Evolutionary conservation across 1,140 invertebrate species (phyloP).

Genomic region (Drosophila asahinai): DNA sequence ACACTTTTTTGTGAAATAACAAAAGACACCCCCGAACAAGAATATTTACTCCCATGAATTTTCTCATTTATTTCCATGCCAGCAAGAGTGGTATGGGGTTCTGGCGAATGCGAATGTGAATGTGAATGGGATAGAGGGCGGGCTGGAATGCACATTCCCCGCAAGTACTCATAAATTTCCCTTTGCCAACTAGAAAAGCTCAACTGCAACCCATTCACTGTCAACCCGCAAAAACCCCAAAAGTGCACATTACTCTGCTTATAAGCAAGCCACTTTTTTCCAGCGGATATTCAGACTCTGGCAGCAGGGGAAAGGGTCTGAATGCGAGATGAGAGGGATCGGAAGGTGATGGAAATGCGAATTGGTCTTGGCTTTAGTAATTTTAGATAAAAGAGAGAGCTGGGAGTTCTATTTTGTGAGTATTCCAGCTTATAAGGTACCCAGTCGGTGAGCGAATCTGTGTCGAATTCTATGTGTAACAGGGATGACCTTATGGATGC

Average conservation of each 20-base stretch:
- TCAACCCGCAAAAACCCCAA: slow-evolving; percentile 32
- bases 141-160: slow-evolving; percentile 23
- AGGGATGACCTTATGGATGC: too few relatives aligned
- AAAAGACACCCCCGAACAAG: slow-evolving; percentile 16
- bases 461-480: too few relatives aligned
- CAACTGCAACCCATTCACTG: slow-evolving; percentile 32
- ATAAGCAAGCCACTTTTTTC: slow-evolving; percentile 55
- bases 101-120: not conserved
- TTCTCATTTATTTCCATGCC: slow-evolving; percentile 29
- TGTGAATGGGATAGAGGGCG: not conserved
- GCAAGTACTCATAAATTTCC: slow-evolving; percentile 71
- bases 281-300: slow-evolving; percentile 6
- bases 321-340: slow-evolving; percentile 22
- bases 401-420: too few relatives aligned
- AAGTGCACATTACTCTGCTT: slow-evolving; percentile 52
- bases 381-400: not conserved
- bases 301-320: not conserved
- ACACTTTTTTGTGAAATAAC: not conserved
- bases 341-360: slow-evolving; percentile 29
- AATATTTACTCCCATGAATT: slow-evolving; percentile 26
- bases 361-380: not conserved
- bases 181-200: slow-evolving; percentile 43
- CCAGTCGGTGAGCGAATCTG: too few relatives aligned
- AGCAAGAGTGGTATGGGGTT: not conserved
- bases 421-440: too few relatives aligned